Conservation (phyloP, 2,113 vertebrate species). For the Panthera tigris region DNA sequence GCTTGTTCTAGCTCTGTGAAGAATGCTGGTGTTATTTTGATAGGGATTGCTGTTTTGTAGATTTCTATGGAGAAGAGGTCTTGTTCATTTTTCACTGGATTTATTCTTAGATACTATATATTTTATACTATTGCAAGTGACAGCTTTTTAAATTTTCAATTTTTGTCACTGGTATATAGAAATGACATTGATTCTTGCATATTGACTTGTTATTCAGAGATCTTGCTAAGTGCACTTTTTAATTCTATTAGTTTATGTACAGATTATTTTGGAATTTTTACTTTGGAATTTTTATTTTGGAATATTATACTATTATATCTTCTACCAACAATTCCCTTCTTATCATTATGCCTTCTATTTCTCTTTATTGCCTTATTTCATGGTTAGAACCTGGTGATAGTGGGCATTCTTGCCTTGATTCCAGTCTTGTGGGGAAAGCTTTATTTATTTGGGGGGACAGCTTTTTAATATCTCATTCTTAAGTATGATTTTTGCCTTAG, state of each 20-base stretch:
- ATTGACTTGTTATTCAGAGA: conserved; percentile 3
- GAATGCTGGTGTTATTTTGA: no score
- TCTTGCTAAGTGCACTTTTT: conserved; percentile 11
- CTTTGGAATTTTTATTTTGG: neutral
- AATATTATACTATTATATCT: neutral
- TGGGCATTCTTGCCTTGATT: neutral
- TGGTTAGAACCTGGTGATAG: neutral
- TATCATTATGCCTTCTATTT: neutral
- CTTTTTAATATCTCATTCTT: neutral
- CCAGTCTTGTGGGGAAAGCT: neutral
- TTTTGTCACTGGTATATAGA: neutral
- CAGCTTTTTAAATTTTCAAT: neutral
- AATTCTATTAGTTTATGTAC: neutral
- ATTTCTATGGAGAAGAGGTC: neutral
- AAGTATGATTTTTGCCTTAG: neutral
- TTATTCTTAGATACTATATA: neutral
- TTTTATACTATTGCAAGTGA: neutral
- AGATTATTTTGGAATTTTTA: neutral
- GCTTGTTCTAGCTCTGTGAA: no score
- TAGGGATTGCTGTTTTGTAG: neutral
- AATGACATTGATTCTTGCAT: neutral
- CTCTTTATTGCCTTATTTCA: neutral
- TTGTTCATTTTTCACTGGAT: neutral
- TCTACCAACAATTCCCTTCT: neutral
- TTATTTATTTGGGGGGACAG: neutral